Base-by-base conservation (phyloP, 37 sponge, comb jelly and placozoan genomes). In the Axinella damicornis region DNA sequence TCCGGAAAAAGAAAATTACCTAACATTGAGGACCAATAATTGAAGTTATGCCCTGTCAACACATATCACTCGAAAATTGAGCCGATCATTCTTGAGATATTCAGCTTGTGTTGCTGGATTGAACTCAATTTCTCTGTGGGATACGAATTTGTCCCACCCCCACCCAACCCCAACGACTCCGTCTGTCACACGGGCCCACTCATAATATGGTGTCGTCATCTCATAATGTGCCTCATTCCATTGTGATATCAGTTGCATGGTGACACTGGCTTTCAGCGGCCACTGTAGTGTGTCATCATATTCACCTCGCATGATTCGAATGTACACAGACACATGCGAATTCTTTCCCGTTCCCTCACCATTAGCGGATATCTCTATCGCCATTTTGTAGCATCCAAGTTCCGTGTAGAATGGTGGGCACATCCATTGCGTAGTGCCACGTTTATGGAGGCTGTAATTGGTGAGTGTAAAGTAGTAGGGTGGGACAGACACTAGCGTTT, bases 241-340 rank as follows among this genome's bases (percentile, higher is more conserved):
- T 34, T 67, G 68, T 24, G 68, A 67, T 13, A 67, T 67, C 9
- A 67, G 68, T 34, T 67, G 68, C 28, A 67, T 67, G 9, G 68
- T 67, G 32, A 67, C 68, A 67, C 68, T 67, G 33, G 68, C 68
- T 1, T 34, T 1, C 2, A 67, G 32, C 6, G 68, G 68, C 68
- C 68, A 67, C 5, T 30, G 68, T 34, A 67, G 33, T 31, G 6
- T 12, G 33, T 67, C 68, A 34, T 67, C 68, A 67, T 67, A 67
- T 67, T 67, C 68, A 67, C 68, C 68, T 11, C 33, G 68, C 68
- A 67, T 67, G 33, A 67, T 67, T 31, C 68, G 68, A 31, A 67
- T 67, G 33, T 67, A 67, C 33, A 67, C 68, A 67, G 68, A 67
- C 33, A 67, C 68, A 30, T 67, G 68, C 2, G 68, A 30, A 34